Percentiles rank a stretch among this genome's conserved stretches.
Evolutionary conservation across 2,797 vertebrate species (phyloP).

Genomic region (Sebastiscus tertius): DNA sequence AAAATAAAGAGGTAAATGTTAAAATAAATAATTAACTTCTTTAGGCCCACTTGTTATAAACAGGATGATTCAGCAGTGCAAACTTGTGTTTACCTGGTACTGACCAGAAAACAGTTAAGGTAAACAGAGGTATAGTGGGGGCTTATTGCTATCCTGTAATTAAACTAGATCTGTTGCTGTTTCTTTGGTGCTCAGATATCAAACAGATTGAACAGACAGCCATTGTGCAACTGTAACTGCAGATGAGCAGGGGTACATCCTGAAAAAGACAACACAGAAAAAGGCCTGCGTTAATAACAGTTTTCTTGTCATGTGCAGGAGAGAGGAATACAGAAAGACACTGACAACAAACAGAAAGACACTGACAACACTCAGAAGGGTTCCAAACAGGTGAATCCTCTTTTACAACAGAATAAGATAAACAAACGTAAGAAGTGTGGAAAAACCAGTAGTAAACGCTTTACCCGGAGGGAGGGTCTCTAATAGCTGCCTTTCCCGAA

Average conservation of each 20-base stretch:
- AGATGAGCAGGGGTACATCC: constrained; percentile 84
- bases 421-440: neutral
- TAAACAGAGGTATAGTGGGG: constrained; percentile 70
- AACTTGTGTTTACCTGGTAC: constrained; percentile 69
- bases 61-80: constrained; percentile 72
- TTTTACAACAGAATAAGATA: neutral
- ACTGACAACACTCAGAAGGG: neutral
- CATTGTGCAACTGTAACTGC: constrained; percentile 85
- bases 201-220: constrained; percentile 76
- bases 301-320: neutral
- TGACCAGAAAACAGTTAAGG: constrained; percentile 69
- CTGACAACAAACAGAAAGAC: neutral
- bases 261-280: constrained; percentile 65
- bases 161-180: constrained; percentile 75
- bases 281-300: neutral
- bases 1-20: constrained; percentile 84
- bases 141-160: constrained; percentile 89
- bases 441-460: neutral
- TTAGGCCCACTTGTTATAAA: constrained; percentile 53
- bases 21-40: constrained; percentile 80
- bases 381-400: neutral
- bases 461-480: constrained; percentile 2
- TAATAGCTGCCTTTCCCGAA: neutral
- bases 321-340: neutral
- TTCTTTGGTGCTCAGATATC: constrained; percentile 80